Percentiles rank a stretch among this genome's conserved stretches.
phyloP scores from a whole-genome alignment of 2,888 invertebrate species.

The Drosophila affinis region DNA sequence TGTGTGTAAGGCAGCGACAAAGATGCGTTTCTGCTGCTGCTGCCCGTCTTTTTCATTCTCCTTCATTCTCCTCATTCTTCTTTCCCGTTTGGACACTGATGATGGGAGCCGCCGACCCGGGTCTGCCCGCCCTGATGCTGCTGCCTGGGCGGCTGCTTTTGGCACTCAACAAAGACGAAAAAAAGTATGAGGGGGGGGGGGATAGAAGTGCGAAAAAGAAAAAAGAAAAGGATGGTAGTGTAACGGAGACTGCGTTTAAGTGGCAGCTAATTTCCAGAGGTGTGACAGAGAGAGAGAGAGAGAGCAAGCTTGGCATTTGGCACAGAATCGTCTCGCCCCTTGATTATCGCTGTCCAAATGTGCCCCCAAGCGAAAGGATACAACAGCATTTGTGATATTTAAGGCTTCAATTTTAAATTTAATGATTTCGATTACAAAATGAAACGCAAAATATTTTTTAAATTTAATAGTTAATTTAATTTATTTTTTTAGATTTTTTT shows the following conservation, averaged over 20 bases:
- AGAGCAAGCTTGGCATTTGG: background rate
- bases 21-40: conserved; percentile 38
- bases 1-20: conserved; percentile 40
- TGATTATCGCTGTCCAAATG: background rate
- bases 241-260: background rate
- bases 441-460: no score
- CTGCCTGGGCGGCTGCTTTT: background rate
- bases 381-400: no score
- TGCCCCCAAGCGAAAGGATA: no score
- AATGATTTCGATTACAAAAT: no score
- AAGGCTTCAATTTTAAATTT: no score
- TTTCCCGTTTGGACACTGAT: background rate
- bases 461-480: no score
- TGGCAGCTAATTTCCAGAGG: background rate
- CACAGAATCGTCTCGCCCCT: background rate
- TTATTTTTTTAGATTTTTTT: background rate
- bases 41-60: background rate
- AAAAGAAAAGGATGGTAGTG: background rate
- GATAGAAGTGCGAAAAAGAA: background rate
- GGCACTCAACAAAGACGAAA: background rate
- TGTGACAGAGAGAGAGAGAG: background rate
- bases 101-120: background rate
- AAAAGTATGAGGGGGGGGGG: background rate
- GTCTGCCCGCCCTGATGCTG: background rate
- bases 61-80: background rate